Base-by-base conservation (phyloP, 2,797 vertebrate genomes). In the Saxicola maurus region DNA sequence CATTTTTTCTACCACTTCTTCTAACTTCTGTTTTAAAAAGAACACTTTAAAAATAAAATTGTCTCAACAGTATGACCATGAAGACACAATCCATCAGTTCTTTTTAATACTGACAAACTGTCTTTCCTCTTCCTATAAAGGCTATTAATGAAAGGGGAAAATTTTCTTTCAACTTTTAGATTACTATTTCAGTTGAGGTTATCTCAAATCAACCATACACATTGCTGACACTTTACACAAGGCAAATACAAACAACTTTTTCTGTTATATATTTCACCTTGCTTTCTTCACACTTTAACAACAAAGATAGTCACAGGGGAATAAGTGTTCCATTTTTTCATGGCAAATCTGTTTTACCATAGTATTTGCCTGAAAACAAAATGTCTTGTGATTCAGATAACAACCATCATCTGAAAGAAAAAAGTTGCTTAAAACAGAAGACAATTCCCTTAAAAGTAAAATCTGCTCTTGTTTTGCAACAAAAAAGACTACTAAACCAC, bases 261-360 rank as follows among this genome's bases (percentile, higher is more conserved):
- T 21, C 31, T 90, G 12, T 40, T 62, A 28, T 3, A 9, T 42
- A 65, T 91, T 91, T 62, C 23, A 59, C 35, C 40, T 90, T 55
- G 67, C 56, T 43, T 94, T 91, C 52, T 35, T 91, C 48, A 72
- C 77, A 84, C 33, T 90, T 93, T 46, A 65, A 33, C 59, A 94
- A 87, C 28, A 92, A 88, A 78, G 52, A 43, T 3, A 90, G 62
- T 64, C 33, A 74, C 5, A 82, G 20, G 35, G 83, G 48, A 94
- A 89, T n/a, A 92, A 19, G 52, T 57, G 74, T 37, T 77, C 51
- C 0, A 9, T 61, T 89, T 80, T 76, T 78, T 87, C 43, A 73
- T 28, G 14, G 37, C 20, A 37, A 65, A 20, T 52, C 38, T 82
- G 38, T 74, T 76, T 71, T 83, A 62, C n/a, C 20, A 42, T 2